Evolutionary conservation across 2,888 invertebrate genomes (phyloP), one percentile per base, ranked within the genome.

Genomic region (Pammene aurita): DNA sequence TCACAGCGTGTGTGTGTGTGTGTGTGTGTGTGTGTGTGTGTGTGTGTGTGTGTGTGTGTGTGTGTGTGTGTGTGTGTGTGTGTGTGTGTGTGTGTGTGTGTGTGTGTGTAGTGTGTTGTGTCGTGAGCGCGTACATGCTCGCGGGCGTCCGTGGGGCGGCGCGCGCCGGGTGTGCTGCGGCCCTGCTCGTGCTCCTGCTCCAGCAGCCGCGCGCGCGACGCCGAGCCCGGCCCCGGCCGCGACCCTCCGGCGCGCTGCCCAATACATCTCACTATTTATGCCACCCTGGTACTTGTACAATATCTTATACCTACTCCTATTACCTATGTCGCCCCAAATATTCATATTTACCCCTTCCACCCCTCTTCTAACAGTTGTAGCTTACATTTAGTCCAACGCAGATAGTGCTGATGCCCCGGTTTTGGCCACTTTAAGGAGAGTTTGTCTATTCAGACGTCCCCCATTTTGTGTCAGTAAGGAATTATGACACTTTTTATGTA

Each of bases 161-260:
- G 80, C 73, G 85, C 86, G 81, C 89, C 89, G 72, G 93, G 93
- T 83, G 93, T 93, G 87, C 92, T 91, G 84, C 92, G 88, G 75
- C 92, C 93, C 78, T 87, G 87, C 84, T 89, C 91, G 79, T 86
- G 90, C 86, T 93, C 93, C 79, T 86, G 86, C 77, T 93, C 93
- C 76, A 93, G 87, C 74, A 93, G 89, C 16, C 90, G 87, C 75
- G 92, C 90, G 70, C 90, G 88, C 77, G 86, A 86, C 75, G 85
- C 84, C 61, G 77, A 78, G 74, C 76, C 74, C 63, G 75, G 56
- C 73, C 73, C 69, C 74, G 70, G 67, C 67, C 72, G 72, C 65
- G 71, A 66, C 73, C 72, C 69, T 67, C 72, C 68, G 68, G 73
- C 60, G 71, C 74, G 70, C 74, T 72, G 63, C 73, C 72, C 60